phyloP scores from a whole-genome alignment of 2,113 vertebrate genomes.

The Tapirus terrestris region DNA sequence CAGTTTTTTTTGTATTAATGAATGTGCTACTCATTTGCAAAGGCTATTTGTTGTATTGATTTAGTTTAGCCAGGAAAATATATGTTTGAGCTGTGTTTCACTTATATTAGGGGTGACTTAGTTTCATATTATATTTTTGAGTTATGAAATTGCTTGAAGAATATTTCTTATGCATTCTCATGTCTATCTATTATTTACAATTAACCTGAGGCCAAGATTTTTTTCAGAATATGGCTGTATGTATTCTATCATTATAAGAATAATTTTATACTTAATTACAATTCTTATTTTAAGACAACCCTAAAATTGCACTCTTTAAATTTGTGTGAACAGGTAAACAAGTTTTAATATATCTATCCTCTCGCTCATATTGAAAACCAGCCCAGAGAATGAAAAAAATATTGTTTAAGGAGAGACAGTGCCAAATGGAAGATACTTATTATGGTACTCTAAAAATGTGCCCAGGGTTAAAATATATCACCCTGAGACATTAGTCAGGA shows the following conservation, averaged over 20 bases:
- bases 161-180: slow-evolving; percentile 2
- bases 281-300: background rate
- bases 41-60: slow-evolving; percentile 26
- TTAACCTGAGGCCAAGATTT: background rate
- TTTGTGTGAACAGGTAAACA: background rate
- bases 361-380: background rate
- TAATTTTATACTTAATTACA: background rate
- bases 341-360: background rate
- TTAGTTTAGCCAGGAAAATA: slow-evolving; percentile 34
- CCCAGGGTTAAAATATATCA: slow-evolving; percentile 60
- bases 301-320: background rate
- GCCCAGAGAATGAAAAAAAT: background rate
- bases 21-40: background rate
- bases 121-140: background rate
- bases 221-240: background rate
- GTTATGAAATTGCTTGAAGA: background rate
- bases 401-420: background rate
- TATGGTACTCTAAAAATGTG: slow-evolving; percentile 23
- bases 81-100: background rate
- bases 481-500: slow-evolving; percentile 54
- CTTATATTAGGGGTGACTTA: background rate
- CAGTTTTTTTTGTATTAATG: background rate
- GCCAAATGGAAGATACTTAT: slow-evolving; percentile 36
- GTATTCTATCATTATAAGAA: background rate
- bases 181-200: slow-evolving; percentile 3